Evolutionary conservation across 2,797 vertebrate genomes (phyloP).

Genomic region (Limnodromus scolopaceus): DNA sequence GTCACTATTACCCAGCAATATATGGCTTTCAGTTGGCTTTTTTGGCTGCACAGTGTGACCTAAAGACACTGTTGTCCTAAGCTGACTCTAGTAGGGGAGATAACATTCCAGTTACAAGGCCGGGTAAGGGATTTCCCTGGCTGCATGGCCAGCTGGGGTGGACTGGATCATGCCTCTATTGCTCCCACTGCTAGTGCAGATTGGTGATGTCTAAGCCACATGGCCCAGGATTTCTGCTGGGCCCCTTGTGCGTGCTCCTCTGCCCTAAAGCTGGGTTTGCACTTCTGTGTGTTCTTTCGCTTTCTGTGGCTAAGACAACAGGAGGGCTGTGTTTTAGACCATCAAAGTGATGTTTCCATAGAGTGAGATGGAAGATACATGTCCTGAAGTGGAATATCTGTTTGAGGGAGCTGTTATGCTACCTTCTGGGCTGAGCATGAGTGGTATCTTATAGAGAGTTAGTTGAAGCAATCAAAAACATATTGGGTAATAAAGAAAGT

Average conservation of each 20-base stretch:
- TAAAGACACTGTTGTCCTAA: background rate
- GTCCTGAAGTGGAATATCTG: background rate
- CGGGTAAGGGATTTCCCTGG: background rate
- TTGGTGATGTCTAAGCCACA: background rate
- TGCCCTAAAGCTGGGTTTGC: background rate
- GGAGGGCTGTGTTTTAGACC: background rate
- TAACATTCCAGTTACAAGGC: background rate
- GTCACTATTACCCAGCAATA: background rate
- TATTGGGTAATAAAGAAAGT: background rate
- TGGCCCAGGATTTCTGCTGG: background rate
- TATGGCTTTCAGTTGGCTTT: fast-evolving
- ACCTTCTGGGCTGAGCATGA: background rate
- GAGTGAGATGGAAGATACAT: background rate
- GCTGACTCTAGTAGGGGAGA: background rate
- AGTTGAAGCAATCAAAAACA: background rate
- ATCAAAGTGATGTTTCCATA: background rate
- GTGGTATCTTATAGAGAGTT: background rate
- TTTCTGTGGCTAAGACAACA: background rate
- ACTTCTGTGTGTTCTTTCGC: background rate
- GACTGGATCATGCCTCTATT: background rate
- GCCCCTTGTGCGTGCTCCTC: background rate
- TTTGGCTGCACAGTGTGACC: background rate
- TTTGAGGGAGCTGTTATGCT: background rate
- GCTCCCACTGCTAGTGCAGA: background rate
- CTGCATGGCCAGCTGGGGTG: background rate